Percentiles rank a stretch among this genome's conserved stretches.
phyloP scores from a whole-genome alignment of 2,797 vertebrate genomes.

The Galago senegalensis region DNA sequence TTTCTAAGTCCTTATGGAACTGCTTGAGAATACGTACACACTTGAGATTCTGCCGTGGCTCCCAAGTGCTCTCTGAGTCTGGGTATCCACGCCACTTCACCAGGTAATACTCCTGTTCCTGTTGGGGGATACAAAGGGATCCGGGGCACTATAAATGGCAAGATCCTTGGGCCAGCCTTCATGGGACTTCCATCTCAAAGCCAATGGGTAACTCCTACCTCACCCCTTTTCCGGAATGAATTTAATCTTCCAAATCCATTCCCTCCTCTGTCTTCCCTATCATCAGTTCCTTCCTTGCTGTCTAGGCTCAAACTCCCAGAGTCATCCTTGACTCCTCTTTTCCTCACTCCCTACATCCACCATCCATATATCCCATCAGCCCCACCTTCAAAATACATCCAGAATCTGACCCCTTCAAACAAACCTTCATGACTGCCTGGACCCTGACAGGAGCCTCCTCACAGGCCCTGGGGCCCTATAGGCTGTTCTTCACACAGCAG shows the following conservation, averaged over 20 bases:
- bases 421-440: not conserved
- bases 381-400: not conserved
- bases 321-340: conserved; percentile 33
- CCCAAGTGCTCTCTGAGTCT: conserved; percentile 93
- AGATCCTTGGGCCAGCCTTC: not conserved
- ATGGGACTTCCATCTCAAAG: not conserved
- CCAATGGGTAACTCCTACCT: not conserved
- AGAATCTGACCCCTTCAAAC: not conserved
- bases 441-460: not conserved
- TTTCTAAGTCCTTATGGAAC: conserved; percentile 93
- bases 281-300: conserved; percentile 29
- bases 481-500: not conserved
- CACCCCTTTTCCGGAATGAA: not conserved
- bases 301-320: not conserved
- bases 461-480: not conserved
- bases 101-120: conserved; percentile 94
- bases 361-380: not conserved
- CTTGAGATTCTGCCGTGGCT: conserved; percentile 94
- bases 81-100: conserved; percentile 95
- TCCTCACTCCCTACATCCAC: not conserved
- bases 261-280: not conserved
- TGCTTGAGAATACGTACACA: conserved; percentile 92
- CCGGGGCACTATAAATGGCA: not conserved
- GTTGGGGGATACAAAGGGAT: not conserved
- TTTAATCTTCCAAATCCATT: conserved; percentile 20